These are phyloP conservation scores for Pterostichus niger DNA, from an alignment of 2,888 invertebrate genomes.

Conservation along the genomic window DNA sequence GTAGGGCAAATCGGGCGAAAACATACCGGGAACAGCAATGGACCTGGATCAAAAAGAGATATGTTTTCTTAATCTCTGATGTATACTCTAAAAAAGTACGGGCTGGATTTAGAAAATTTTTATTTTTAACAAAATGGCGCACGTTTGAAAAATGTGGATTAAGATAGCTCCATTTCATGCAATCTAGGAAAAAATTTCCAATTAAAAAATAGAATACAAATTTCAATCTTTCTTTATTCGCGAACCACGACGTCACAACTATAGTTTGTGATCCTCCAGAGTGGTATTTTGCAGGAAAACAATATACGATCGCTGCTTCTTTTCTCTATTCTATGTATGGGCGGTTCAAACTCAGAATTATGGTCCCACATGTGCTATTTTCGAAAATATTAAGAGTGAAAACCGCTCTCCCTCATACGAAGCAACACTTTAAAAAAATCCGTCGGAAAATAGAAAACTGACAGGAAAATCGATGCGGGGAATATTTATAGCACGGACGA, in stretches of 20 bases:
- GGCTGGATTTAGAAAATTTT: too few species aligned
- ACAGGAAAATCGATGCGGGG: constrained; percentile 19
- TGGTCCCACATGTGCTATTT: constrained; percentile 38
- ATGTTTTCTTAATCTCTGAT: too few species aligned
- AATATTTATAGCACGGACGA: constrained; percentile 18
- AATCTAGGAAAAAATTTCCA: too few species aligned
- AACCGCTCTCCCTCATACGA: constrained; percentile 2
- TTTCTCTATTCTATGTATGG: constrained; percentile 34
- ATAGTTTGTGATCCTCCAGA: neutral
- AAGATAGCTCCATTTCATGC: too few species aligned
- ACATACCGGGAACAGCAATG: too few species aligned
- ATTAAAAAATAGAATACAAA: too few species aligned
- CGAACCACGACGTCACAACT: neutral
- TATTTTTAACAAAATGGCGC: too few species aligned
- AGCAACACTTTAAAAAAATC: constrained; percentile 10
- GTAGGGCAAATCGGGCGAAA: too few species aligned
- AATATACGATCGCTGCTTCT: constrained; percentile 1
- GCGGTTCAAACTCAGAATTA: constrained; percentile 47
- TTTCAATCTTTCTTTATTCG: too few species aligned
- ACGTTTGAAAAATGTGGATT: too few species aligned
- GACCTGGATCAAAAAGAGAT: too few species aligned
- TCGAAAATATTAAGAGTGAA: constrained; percentile 24
- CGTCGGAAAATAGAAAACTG: constrained; percentile 16
- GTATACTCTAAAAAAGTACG: too few species aligned
- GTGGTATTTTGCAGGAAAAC: neutral